These are phyloP conservation scores for Molorchus minor DNA, from an alignment of 2,888 invertebrate species.

Conservation along the genomic window DNA sequence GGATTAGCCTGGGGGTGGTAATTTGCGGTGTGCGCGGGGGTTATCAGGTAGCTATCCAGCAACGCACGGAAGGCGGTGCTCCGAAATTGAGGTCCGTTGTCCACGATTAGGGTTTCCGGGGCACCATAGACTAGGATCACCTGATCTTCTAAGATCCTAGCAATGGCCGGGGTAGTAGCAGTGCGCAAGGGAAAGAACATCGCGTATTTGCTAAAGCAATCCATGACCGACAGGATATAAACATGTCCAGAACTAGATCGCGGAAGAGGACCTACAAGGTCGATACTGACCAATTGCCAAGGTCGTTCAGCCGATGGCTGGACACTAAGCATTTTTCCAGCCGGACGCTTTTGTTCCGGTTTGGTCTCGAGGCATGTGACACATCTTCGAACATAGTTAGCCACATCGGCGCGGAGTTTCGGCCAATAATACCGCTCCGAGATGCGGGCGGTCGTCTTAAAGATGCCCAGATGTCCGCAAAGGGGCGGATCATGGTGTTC, in stretches of 20 bases:
- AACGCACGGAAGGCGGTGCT: neutral
- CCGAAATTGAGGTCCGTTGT: neutral
- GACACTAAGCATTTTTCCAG: constrained; percentile 19
- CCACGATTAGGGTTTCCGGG: neutral
- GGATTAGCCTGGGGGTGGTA: constrained; percentile 53
- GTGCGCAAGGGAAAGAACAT: constrained; percentile 17
- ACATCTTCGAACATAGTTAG: constrained; percentile 20
- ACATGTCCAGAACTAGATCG: constrained; percentile 17
- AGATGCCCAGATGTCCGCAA: constrained; percentile 16
- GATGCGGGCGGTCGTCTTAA: constrained; percentile 8
- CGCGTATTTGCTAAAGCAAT: constrained; percentile 24
- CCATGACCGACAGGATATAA: constrained; percentile 23
- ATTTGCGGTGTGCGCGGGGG: no score
- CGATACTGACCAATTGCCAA: constrained; percentile 25
- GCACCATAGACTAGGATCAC: constrained; percentile 21
- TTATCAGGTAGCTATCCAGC: neutral
- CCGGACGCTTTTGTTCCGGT: constrained; percentile 25
- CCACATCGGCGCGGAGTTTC: constrained; percentile 10
- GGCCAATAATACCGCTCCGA: constrained; percentile 17
- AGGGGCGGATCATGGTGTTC: constrained; percentile 6
- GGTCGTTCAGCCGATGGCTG: constrained; percentile 18
- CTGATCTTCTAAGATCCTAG: constrained; percentile 15
- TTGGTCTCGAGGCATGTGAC: constrained; percentile 15
- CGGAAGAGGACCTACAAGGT: constrained; percentile 29
- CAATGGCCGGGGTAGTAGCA: constrained; percentile 6